A percentile compares a stretch with the other conserved stretches of the same genome.
phyloP scores from a whole-genome alignment of 2,888 invertebrate species.

The Metacarcinus magister region DNA sequence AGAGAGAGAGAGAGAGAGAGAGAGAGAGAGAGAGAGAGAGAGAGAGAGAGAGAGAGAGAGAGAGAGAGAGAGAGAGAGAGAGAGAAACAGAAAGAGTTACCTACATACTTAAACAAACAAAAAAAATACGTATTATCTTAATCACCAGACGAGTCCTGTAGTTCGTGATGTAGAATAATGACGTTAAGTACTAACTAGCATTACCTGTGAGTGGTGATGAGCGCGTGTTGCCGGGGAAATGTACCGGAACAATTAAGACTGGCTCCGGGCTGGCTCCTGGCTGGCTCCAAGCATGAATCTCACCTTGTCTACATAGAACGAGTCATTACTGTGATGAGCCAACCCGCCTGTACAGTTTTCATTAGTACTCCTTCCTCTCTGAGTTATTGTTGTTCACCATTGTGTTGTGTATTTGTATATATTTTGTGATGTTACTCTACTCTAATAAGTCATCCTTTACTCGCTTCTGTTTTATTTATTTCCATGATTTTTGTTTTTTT shows the following conservation, averaged over 20 bases:
- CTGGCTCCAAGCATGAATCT: background rate
- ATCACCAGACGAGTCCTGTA: background rate
- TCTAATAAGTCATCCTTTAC: background rate
- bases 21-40: background rate
- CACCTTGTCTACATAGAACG: background rate
- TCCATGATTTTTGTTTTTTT: background rate
- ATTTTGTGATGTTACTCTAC: background rate
- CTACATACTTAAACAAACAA: background rate
- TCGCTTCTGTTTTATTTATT: background rate
- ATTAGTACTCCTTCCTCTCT: too few relatives aligned
- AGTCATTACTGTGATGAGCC: background rate
- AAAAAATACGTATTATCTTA: background rate
- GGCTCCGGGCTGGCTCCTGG: too few relatives aligned
- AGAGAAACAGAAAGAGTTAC: conserved; percentile 37
- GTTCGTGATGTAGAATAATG: background rate
- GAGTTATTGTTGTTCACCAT: too few relatives aligned
- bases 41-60: conserved; percentile 61
- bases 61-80: conserved; percentile 68
- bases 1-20: background rate
- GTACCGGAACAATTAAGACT: background rate
- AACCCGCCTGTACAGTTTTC: too few relatives aligned
- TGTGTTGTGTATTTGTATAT: background rate
- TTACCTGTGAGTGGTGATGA: conserved; percentile 15
- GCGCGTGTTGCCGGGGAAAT: background rate
- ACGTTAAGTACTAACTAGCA: background rate